Conservation (phyloP, 2,113 vertebrate species). For the Lagopus leucura region DNA sequence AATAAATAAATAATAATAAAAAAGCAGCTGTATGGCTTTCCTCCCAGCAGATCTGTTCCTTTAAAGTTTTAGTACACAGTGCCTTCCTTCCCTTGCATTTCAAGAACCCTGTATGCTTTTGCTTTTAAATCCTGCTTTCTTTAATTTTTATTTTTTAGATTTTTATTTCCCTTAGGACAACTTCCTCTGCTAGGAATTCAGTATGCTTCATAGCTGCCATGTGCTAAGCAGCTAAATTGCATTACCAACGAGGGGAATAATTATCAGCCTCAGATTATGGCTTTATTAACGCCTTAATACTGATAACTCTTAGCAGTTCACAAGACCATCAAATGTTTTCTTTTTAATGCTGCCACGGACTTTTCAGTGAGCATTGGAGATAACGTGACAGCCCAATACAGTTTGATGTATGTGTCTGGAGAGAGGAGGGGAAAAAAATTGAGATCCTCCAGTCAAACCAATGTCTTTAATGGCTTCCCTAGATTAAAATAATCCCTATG, state of each 20-base stretch:
- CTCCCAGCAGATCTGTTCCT: background rate
- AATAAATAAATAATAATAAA: no score
- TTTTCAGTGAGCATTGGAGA: slow-evolving; percentile 58
- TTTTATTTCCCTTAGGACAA: background rate
- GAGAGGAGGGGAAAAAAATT: background rate
- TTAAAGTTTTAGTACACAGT: background rate
- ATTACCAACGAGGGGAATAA: slow-evolving; percentile 6
- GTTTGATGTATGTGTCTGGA: slow-evolving; percentile 75
- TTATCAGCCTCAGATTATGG: slow-evolving; percentile 53
- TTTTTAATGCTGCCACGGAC: slow-evolving; percentile 31
- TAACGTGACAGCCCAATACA: slow-evolving; percentile 65
- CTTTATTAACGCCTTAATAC: slow-evolving; percentile 80
- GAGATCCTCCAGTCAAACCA: slow-evolving; percentile 54
- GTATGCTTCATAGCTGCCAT: background rate
- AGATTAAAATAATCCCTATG: slow-evolving; percentile 79
- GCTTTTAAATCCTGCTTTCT: background rate
- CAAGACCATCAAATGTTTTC: slow-evolving; percentile 64
- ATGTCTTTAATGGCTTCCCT: slow-evolving; percentile 73
- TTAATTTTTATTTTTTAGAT: background rate
- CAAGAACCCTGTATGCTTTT: background rate
- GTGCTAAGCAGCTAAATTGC: slow-evolving; percentile 37
- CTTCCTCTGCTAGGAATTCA: background rate
- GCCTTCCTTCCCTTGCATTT: background rate
- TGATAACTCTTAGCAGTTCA: slow-evolving; percentile 74
- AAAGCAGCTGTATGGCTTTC: background rate